phyloP scores from a whole-genome alignment of 2,797 vertebrate species.

The Picus viridis region DNA sequence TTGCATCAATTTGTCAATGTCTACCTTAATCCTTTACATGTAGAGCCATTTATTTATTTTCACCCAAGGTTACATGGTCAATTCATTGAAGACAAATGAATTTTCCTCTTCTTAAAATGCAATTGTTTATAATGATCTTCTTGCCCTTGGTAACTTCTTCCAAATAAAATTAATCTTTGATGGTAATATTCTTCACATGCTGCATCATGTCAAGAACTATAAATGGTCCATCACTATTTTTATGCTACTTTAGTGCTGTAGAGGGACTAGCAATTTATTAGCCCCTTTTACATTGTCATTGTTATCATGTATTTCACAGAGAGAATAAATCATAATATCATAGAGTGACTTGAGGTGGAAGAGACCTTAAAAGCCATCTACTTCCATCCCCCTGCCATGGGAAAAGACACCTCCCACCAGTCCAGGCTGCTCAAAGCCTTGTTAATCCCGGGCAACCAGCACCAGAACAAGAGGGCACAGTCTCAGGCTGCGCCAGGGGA shows the following conservation, averaged over 20 bases:
- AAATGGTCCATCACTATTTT: constrained; percentile 27
- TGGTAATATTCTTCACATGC: background rate
- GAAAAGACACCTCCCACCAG: too few species aligned
- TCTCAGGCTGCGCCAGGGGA: too few species aligned
- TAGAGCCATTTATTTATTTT: background rate
- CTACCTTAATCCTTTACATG: background rate
- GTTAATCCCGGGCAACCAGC: too few species aligned
- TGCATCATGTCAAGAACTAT: background rate
- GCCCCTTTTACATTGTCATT: background rate
- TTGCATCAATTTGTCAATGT: background rate
- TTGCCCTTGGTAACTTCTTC: constrained; percentile 6
- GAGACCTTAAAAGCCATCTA: too few species aligned
- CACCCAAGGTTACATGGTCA: background rate
- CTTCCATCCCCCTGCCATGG: too few species aligned
- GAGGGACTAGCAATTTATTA: constrained; percentile 13
- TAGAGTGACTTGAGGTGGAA: too few species aligned
- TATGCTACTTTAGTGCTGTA: background rate
- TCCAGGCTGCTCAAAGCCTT: too few species aligned
- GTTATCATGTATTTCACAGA: background rate
- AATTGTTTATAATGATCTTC: background rate
- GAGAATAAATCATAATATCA: background rate
- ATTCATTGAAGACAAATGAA: background rate
- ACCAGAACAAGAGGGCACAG: too few species aligned
- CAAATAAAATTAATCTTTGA: constrained; percentile 37
- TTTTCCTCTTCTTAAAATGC: background rate